Conservation (phyloP, 2,113 vertebrate species). For the Petroica traversi region DNA sequence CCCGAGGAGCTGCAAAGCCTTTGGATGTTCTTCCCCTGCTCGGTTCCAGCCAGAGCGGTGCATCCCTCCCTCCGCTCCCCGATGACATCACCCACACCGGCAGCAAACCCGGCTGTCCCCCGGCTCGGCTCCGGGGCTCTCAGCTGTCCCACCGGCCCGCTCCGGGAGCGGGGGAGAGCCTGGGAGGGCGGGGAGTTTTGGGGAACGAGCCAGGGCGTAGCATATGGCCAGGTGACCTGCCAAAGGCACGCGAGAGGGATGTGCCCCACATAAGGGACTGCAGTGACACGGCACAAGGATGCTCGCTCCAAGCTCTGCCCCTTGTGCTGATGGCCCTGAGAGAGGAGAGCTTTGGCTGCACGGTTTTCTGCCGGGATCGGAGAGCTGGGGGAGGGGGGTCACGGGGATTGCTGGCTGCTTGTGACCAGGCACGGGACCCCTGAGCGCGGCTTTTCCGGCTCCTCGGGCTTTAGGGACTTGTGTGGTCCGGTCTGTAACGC, state of each 20-base stretch:
- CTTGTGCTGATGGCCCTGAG: background rate
- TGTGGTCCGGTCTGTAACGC: rapidly evolving
- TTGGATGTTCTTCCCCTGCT: background rate
- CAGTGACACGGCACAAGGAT: background rate
- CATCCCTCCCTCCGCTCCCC: background rate
- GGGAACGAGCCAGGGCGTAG: rapidly evolving
- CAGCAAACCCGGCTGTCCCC: background rate
- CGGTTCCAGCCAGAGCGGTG: rapidly evolving
- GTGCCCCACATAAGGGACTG: background rate
- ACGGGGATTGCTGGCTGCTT: rapidly evolving
- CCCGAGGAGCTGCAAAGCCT: background rate
- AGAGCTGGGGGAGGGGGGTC: background rate
- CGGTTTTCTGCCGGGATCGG: background rate
- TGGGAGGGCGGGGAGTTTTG: background rate
- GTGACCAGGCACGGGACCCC: background rate
- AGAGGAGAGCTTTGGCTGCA: background rate
- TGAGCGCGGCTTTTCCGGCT: background rate
- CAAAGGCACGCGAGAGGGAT: background rate
- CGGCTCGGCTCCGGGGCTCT: too few species aligned
- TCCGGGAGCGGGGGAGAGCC: rapidly evolving
- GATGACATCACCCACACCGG: rapidly evolving
- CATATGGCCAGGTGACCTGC: slow-evolving; percentile 5
- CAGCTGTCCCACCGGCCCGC: rapidly evolving
- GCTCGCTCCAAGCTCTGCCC: background rate
- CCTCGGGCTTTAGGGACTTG: rapidly evolving